Evolutionary conservation across 30 jellyfish, hydroid and myxozoan species (phyloP).

Genomic region (Nemopilema nomurai): DNA sequence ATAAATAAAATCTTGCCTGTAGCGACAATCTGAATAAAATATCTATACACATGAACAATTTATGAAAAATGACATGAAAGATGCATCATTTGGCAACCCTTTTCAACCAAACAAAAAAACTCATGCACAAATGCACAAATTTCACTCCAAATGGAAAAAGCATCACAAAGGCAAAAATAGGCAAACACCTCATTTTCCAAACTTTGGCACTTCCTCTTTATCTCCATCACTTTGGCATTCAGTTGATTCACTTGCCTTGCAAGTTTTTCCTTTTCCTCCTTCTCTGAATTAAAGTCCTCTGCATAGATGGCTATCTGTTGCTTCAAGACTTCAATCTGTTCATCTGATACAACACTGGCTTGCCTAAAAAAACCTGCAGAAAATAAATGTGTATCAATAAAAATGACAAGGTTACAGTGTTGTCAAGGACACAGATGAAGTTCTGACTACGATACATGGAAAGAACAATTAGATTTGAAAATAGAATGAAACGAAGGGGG

Average conservation of each 20-base stretch:
- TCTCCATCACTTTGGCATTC: constrained; percentile 20
- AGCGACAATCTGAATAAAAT: too few species aligned
- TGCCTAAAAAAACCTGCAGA: neutral
- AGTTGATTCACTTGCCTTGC: constrained; percentile 41
- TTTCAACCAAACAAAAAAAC: too few species aligned
- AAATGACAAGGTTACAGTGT: too few species aligned
- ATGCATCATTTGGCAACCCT: too few species aligned
- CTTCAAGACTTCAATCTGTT: constrained; percentile 65
- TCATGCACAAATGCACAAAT: too few species aligned
- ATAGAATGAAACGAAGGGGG: too few species aligned
- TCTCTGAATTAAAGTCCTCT: constrained; percentile 83
- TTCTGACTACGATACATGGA: too few species aligned
- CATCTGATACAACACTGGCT: constrained; percentile 24
- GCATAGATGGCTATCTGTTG: constrained; percentile 74
- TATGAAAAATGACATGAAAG: too few species aligned
- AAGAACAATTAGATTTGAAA: too few species aligned
- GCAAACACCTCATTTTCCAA: constrained; percentile 58
- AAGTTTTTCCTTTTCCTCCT: constrained; percentile 63
- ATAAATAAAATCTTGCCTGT: too few species aligned
- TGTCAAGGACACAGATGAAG: too few species aligned
- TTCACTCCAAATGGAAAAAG: neutral
- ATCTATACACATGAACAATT: too few species aligned
- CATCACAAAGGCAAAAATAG: neutral
- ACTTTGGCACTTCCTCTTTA: constrained; percentile 41
- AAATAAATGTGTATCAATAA: neutral